Base-by-base conservation (phyloP, 2,113 vertebrate species). In the Myotis brandtii region DNA sequence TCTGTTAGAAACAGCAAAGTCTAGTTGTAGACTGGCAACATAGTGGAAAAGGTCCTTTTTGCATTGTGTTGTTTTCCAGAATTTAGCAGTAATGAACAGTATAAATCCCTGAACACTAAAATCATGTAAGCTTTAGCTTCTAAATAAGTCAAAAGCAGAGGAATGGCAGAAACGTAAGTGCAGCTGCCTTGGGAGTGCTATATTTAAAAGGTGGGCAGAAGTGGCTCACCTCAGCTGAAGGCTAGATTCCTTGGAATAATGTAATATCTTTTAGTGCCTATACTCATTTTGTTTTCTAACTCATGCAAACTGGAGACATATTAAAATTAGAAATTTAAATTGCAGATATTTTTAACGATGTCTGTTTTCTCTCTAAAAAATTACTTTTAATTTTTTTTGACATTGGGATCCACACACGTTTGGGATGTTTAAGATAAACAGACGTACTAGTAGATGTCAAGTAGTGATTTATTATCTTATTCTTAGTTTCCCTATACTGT, bases 81-180 rank as follows among this genome's bases (percentile, higher is more conserved):
- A 93, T 77, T 95, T 83, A 92, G 83, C 25, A 92, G 52, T 82
- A 95, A 97, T 70, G 76, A 85, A 77, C 34, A 88, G 30, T 69
- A 94, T 92, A 97, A 96, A 81, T 95, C 89, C 46, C 69, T 69
- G 50, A 86, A 90, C 83, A 90, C 95, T 94, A 94, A 97, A 95
- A 96, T 96, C 73, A 93, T 40, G 84, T 91, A 93, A 94, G 70
- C 76, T 91, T 94, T 23, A 70, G 46, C 14, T 92, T 94, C 79
- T 86, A 94, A 96, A 75, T 94, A 73, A 96, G 16, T 72, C 66
- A 70, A 85, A 84, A 85, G 72, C 40, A n/a, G 56, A 34, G 69
- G 62, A 93, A 89, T 50, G 77, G 80, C 43, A 93, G 76, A 84
- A 81, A 2, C 14, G 81, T 80, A 92, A 96, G 81, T 13, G 2